phyloP scores from a whole-genome alignment of 2,888 invertebrate species.

The Diogma glabrata region DNA sequence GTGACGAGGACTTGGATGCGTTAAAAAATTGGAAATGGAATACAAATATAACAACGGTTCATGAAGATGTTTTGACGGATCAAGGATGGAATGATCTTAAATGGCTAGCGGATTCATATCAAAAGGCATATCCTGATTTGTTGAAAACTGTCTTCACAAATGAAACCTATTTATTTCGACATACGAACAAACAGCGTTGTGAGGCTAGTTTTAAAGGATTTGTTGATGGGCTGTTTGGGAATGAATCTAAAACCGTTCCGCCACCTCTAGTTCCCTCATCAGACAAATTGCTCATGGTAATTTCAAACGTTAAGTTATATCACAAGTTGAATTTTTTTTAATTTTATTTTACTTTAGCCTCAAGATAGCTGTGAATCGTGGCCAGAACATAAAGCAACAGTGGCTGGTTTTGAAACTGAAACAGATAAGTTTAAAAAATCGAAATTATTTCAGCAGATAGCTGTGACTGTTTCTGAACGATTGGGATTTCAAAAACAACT shows the following conservation, averaged over 20 bases:
- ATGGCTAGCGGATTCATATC: conserved; percentile 54
- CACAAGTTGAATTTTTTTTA: not conserved
- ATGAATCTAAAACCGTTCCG: conserved; percentile 25
- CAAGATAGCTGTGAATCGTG: conserved; percentile 52
- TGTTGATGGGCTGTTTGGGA: conserved; percentile 43
- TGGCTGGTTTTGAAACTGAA: conserved; percentile 36
- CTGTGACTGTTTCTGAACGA: conserved; percentile 39
- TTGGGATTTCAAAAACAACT: conserved; percentile 31
- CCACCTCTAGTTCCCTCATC: conserved; percentile 23
- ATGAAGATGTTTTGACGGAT: conserved; percentile 48
- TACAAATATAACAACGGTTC: conserved; percentile 43
- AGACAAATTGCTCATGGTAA: conserved; percentile 38
- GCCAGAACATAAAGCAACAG: conserved; percentile 40
- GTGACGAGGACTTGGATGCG: conserved; percentile 52
- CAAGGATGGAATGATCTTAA: conserved; percentile 54
- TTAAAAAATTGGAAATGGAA: conserved; percentile 58
- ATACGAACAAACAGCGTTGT: conserved; percentile 47
- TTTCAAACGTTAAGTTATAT: too few relatives aligned
- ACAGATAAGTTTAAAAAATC: conserved; percentile 25
- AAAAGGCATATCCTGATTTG: conserved; percentile 50
- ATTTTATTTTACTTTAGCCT: conserved; percentile 34
- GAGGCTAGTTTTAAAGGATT: conserved; percentile 50
- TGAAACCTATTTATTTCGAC: conserved; percentile 49
- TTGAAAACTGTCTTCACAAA: conserved; percentile 41
- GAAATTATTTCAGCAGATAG: conserved; percentile 32